Base-by-base conservation (phyloP, 2,888 invertebrate genomes). In the Dyspetes luteomarginatus region DNA sequence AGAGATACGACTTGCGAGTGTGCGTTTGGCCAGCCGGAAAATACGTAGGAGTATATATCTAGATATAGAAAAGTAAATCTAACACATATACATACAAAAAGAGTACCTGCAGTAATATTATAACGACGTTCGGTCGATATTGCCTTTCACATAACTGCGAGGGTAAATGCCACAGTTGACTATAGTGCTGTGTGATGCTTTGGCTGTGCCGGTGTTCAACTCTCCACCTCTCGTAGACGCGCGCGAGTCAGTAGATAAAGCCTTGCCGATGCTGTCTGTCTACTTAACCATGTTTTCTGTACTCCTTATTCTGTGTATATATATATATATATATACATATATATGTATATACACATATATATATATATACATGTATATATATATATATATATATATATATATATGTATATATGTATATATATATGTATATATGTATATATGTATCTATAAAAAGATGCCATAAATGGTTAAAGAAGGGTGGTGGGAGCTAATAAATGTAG, bases 91-190 rank as follows among this genome's bases (percentile, higher is more conserved):
- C 19, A 41, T 15, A 72, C 36, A 41, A 56, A 41, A 78, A 79
- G 64, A 79, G 65, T 65, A 74, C 65, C 65, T 55, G 74, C 74
- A 30, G 74, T 65, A 56, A 73, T 77, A 77, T 77, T 62, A 64
- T 69, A 43, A 77, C 65, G 77, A 73, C 87, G 88, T 85, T 88
- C 88, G 85, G 81, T 74, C 83, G 88, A 89, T 90, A 90, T 89
- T 78, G 89, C 91, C 91, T 91, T 91, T 91, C 91, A 91, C 91
- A 91, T 91, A 91, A 91, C 91, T 91, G 76, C 77, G 89, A 88
- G 88, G 90, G 90, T 89, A 91, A 91, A 91, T 91, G 91, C 90
- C 91, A 90, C 56, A 78, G 81, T 77, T 73, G 68, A 36, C 77
- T 58, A 36, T 30, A 45, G 64, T 48, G 52, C 30, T 60, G 52